Evolutionary conservation across 2,113 vertebrate genomes (phyloP), one percentile per base, ranked within the genome.

Genomic region (Dromas ardeola): DNA sequence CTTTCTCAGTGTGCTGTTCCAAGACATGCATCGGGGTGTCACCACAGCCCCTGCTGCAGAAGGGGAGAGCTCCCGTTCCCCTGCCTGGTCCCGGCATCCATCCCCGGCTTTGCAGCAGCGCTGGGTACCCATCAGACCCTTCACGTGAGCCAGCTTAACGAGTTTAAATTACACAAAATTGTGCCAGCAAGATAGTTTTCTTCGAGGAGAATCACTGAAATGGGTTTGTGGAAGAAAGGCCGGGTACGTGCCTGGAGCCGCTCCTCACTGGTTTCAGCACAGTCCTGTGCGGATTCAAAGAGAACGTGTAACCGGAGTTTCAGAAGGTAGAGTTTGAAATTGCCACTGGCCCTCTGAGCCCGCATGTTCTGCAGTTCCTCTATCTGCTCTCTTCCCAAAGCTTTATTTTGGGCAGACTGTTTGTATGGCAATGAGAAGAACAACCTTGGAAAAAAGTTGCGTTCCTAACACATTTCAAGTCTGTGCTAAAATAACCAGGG

Each of bases 351-450:
- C 38, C 15, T 42, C 23, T 26, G 34, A 83, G 45, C 42, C 49
- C 0, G 0, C 2, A 0, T 53, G 13, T 69, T 86, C 40, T 70
- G 62, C 7, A 0, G 11, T 62, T 77, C 65, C 69, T 32, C 0
- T 45, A 11, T 66, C 36, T 8, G 0, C 29, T 83, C 4, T 66
- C 36, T 84, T 94, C 38, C 43, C 40, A 45, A 49, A 81, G 20
- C 72, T 81, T 91, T 83, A 45, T 92, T 93, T 92, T 83, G 36
- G 30, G 45, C 63, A 92, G 49, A 32, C 74, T 86, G 20, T 65
- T 86, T 93, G 71, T 59, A 50, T 30, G 69, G 71, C 63, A 62
- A 7, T 93, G 50, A 86, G 88, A 88, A 93, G 55, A 92, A 12
- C 52, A 90, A 66, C 71, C 45, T 22, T 34, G 30, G 78, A 47